Evolutionary conservation across 2,888 invertebrate genomes (phyloP), one percentile per base, ranked within the genome.

Genomic region (Nowickia ferox): DNA sequence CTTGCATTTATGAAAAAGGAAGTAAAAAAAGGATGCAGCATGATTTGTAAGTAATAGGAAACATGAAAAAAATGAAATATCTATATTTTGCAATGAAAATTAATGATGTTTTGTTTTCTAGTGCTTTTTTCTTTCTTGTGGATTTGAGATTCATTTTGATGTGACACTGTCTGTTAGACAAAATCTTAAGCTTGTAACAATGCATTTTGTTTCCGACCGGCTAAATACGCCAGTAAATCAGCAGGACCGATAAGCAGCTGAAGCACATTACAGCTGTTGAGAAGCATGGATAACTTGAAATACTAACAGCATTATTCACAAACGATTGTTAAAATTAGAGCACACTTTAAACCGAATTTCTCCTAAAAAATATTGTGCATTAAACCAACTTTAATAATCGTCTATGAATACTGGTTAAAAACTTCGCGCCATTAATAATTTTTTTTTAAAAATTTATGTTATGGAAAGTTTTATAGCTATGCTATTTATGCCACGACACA

Each of bases 41-140:
- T 30, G 46, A 65, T 48, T 46, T 46, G 65, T 65, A 44, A 63
- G 44, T 44, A 65, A 46, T 46, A 30, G 10, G 9, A 46, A 46
- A 17, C 22, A 5, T 42, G 61, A 10, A 57, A 13, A 68, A 74
- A 68, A 22, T 44, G 63, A 68, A 68, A 65, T 22, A 65, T 72
- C 30, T 65, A n/a, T 57, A 57, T 57, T 65, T 57, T 57, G 22
- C 42, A 63, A 66, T 57, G 59, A 68, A 19, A 66, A 81, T 75
- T 81, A 75, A 75, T 75, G 81, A 68, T 53, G 30, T 38, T 69
- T 69, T 46, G 4, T 51, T 30, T 68, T 44, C 10, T 69, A 13
- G 4, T 40, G 3, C 38, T 10, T 38, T 38, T 30, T 38, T 5
- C 13, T 61, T 63, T 9, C 19, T 46, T 11, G 15, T 46, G 19